These are phyloP conservation scores for Anagrus nilaparvatae DNA, from an alignment of 1,140 invertebrate species.

Conservation along the genomic window DNA sequence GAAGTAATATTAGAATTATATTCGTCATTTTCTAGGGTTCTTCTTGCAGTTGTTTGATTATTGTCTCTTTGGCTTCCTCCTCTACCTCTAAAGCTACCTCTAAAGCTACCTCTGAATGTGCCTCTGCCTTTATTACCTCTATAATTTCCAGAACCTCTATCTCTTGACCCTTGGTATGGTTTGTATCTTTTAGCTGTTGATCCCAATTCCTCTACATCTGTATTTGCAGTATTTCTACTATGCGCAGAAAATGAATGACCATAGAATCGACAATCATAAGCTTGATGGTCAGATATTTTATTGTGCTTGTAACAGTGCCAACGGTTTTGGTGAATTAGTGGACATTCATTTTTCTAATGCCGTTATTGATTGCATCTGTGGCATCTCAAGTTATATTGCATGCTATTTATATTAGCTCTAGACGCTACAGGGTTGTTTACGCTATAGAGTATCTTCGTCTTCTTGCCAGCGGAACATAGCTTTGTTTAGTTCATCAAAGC, in stretches of 20 bases:
- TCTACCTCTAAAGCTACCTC: too few species aligned
- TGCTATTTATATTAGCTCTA: constrained; percentile 4
- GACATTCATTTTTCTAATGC: constrained; percentile 14
- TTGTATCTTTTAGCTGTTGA: constrained; percentile 6
- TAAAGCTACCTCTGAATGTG: too few species aligned
- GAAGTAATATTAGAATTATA: background rate
- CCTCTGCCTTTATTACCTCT: background rate
- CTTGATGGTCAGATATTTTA: constrained; percentile 12
- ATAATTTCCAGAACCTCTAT: background rate
- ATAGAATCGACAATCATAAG: constrained; percentile 6
- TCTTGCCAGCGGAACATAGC: constrained; percentile 9
- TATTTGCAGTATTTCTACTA: constrained; percentile 8
- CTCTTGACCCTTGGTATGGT: background rate
- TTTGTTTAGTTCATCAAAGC: constrained; percentile 13
- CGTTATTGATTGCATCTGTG: constrained; percentile 14
- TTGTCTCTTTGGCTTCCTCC: too few species aligned
- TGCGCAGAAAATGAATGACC: constrained; percentile 4
- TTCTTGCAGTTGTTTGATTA: too few species aligned
- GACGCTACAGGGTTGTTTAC: constrained; percentile 9
- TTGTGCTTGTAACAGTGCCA: constrained; percentile 18
- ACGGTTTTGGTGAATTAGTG: constrained; percentile 3
- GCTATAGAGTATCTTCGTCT: constrained; percentile 8
- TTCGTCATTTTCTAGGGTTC: too few species aligned
- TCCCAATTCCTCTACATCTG: constrained; percentile 1
- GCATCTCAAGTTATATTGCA: constrained; percentile 9